Evolutionary conservation across 2,113 vertebrate species (phyloP).

Genomic region (Phylloscopus trochiloides): DNA sequence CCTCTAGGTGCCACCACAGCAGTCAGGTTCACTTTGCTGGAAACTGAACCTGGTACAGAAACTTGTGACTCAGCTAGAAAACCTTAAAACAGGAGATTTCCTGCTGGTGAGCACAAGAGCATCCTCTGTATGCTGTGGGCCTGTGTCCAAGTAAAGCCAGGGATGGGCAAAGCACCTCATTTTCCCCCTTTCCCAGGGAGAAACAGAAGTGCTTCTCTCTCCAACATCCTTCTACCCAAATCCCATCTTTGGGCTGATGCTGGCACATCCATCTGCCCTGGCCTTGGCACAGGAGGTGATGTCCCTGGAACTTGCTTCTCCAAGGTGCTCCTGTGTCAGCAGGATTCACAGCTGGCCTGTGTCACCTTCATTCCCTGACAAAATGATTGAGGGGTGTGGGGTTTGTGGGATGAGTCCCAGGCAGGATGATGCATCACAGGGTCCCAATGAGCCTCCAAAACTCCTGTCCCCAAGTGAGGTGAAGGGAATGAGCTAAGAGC

Average conservation of each 20-base stretch:
- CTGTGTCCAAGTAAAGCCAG: rapidly evolving
- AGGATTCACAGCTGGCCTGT: neutral
- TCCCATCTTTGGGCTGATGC: neutral
- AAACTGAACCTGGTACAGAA: neutral
- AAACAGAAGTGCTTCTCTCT: neutral
- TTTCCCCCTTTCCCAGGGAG: neutral
- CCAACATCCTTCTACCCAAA: neutral
- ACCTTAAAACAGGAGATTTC: neutral
- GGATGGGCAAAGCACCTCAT: neutral
- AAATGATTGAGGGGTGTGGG: rapidly evolving
- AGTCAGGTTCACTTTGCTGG: neutral
- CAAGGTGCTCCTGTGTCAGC: neutral
- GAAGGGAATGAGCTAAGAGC: neutral
- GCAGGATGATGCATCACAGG: neutral
- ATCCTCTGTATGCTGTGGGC: rapidly evolving
- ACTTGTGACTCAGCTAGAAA: neutral
- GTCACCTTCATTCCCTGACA: too few species aligned
- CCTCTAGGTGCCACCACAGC: neutral
- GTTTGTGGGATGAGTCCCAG: neutral
- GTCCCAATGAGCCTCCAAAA: neutral
- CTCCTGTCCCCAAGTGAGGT: neutral
- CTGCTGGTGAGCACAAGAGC: neutral
- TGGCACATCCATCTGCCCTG: neutral
- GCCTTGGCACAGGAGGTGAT: neutral
- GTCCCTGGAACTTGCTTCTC: neutral